These are phyloP conservation scores for Drymodes brunneopygia DNA, from an alignment of 2,113 vertebrate genomes.

Conservation along the genomic window DNA sequence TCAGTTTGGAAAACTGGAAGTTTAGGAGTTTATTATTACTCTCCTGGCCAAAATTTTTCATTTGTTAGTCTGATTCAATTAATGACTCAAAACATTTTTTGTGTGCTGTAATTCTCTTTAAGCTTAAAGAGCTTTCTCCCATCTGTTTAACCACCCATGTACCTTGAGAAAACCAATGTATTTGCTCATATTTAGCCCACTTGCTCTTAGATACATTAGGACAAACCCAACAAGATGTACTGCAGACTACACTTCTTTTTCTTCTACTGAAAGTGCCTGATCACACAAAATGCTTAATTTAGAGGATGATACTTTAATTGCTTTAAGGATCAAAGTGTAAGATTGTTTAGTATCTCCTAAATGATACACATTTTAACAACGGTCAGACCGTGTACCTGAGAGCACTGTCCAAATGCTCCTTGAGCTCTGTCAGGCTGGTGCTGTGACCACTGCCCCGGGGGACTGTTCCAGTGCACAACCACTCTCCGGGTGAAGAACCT, in stretches of 20 bases:
- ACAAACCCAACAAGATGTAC: background rate
- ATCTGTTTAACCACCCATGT: background rate
- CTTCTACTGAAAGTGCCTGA: background rate
- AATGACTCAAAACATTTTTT: background rate
- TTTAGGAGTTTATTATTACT: background rate
- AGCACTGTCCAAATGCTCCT: background rate
- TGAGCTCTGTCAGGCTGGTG: background rate
- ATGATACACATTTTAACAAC: background rate
- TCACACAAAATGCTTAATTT: background rate
- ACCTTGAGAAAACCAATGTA: background rate
- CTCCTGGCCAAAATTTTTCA: background rate
- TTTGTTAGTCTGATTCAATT: background rate
- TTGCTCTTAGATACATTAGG: background rate
- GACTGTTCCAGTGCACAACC: fast-evolving
- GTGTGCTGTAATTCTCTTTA: background rate
- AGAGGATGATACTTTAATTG: background rate
- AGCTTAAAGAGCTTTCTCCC: background rate
- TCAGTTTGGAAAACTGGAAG: background rate
- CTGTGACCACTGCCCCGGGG: background rate
- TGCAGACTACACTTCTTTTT: background rate
- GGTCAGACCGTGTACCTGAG: background rate
- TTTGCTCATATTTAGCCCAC: background rate
- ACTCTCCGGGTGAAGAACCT: background rate
- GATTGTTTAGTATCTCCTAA: background rate
- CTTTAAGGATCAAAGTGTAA: background rate